Percentiles rank a stretch among this genome's conserved stretches.
These are phyloP conservation scores for Euphonia xanthogaster DNA, from an alignment of 2,797 vertebrate genomes.

Conservation along the genomic window DNA sequence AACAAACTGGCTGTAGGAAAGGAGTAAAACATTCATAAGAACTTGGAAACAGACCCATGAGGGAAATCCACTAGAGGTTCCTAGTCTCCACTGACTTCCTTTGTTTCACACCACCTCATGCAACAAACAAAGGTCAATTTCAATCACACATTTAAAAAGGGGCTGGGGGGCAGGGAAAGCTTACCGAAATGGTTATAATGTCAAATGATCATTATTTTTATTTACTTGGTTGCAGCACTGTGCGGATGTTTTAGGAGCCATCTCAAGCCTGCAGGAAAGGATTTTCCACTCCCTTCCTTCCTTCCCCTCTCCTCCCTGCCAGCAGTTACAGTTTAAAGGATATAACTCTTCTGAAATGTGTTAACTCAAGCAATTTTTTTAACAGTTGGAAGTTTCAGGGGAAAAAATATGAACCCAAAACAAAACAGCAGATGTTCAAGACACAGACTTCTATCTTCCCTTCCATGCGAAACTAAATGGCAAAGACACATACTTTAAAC, in stretches of 20 bases:
- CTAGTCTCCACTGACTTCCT: neutral
- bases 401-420: constrained; percentile 1
- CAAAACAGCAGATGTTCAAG: constrained; percentile 60
- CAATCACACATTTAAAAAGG: neutral
- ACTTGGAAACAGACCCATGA: neutral
- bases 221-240: constrained; percentile 10
- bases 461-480: constrained; percentile 22
- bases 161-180: fast-evolving
- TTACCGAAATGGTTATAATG: neutral
- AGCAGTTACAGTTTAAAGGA: constrained; percentile 49
- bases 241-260: constrained; percentile 7
- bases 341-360: constrained; percentile 45
- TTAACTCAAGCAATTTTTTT: constrained; percentile 55
- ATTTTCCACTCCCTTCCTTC: constrained; percentile 60
- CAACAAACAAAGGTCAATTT: neutral
- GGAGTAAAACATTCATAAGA: neutral
- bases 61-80: neutral
- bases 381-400: constrained; percentile 51
- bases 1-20: neutral
- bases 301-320: constrained; percentile 34
- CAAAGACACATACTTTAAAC: constrained; percentile 42
- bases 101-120: neutral
- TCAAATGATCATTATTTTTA: neutral
- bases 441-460: constrained; percentile 19
- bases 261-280: constrained; percentile 47